Evolutionary conservation across 2,888 invertebrate genomes (phyloP).

Genomic region (Xanthorhoe spadicearia): DNA sequence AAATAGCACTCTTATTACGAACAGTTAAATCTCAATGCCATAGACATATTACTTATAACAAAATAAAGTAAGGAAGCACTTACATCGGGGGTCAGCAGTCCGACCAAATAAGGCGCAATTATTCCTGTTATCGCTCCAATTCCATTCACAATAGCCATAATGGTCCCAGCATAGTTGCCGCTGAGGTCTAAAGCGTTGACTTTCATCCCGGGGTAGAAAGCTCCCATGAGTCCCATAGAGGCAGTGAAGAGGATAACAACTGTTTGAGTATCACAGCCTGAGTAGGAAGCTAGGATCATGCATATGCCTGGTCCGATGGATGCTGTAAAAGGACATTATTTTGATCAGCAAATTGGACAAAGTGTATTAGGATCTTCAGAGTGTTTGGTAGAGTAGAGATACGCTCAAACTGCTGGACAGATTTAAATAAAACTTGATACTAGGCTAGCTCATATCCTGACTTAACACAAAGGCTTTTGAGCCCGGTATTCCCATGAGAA

Average conservation of each 20-base stretch:
- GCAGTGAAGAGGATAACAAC: conserved; percentile 87
- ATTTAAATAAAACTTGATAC: no score
- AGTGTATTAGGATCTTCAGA: background rate
- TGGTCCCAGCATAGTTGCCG: conserved; percentile 87
- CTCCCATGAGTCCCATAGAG: conserved; percentile 89
- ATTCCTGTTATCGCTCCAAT: conserved; percentile 90
- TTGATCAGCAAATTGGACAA: background rate
- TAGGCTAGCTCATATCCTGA: no score
- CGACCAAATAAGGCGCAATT: conserved; percentile 88
- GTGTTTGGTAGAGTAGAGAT: background rate
- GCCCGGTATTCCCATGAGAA: no score
- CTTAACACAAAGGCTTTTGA: no score
- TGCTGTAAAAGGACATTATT: conserved; percentile 65
- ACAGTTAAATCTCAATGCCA: conserved; percentile 8
- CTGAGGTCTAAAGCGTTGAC: conserved; percentile 88
- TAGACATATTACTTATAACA: background rate
- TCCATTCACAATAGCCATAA: conserved; percentile 89
- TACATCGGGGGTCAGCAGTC: conserved; percentile 87
- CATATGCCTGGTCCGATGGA: conserved; percentile 88
- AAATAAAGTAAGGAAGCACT: conserved; percentile 54
- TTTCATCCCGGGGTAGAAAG: conserved; percentile 89
- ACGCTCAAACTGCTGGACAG: no score
- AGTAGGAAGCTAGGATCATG: conserved; percentile 88
- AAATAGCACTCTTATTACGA: conserved; percentile 14
- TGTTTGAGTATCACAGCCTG: conserved; percentile 86